Evolutionary conservation across 2,888 invertebrate genomes (phyloP).

Genomic region (Pterobdella sp.): DNA sequence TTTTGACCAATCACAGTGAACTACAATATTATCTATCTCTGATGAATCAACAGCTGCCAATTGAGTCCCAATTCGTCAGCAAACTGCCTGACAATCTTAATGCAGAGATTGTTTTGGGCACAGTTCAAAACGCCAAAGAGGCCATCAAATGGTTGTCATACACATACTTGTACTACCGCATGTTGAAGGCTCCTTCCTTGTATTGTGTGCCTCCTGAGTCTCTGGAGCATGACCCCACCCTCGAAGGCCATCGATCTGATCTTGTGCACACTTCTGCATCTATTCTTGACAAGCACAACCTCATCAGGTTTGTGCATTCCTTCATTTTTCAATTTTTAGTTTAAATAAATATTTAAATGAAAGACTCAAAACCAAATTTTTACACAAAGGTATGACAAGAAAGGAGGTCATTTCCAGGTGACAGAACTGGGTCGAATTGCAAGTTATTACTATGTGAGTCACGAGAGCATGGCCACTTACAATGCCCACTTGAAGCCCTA

Average conservation of each 20-base stretch:
- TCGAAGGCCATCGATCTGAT: constrained; percentile 86
- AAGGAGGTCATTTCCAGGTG: constrained; percentile 72
- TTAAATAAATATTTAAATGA: background rate
- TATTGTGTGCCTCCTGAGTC: constrained; percentile 68
- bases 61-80: constrained; percentile 87
- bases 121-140: constrained; percentile 78
- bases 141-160: constrained; percentile 91
- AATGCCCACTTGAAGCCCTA: constrained; percentile 92
- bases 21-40: constrained; percentile 94
- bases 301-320: constrained; percentile 54
- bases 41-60: constrained; percentile 89
- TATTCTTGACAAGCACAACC: constrained; percentile 80
- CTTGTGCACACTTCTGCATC: constrained; percentile 85
- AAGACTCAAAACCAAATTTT: background rate
- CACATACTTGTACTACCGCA: constrained; percentile 88
- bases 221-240: constrained; percentile 68
- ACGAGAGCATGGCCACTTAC: constrained; percentile 92
- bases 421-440: constrained; percentile 94
- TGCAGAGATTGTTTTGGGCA: constrained; percentile 92
- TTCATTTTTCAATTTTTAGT: no score
- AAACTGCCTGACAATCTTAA: constrained; percentile 93
- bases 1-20: constrained; percentile 97
- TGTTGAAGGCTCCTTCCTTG: constrained; percentile 79
- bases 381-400: constrained; percentile 72
- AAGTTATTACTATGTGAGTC: constrained; percentile 94